A percentile compares a stretch with the other conserved stretches of the same genome.
These are phyloP conservation scores for Drosophila aldrichi DNA, from an alignment of 2,888 invertebrate species.

Conservation along the genomic window DNA sequence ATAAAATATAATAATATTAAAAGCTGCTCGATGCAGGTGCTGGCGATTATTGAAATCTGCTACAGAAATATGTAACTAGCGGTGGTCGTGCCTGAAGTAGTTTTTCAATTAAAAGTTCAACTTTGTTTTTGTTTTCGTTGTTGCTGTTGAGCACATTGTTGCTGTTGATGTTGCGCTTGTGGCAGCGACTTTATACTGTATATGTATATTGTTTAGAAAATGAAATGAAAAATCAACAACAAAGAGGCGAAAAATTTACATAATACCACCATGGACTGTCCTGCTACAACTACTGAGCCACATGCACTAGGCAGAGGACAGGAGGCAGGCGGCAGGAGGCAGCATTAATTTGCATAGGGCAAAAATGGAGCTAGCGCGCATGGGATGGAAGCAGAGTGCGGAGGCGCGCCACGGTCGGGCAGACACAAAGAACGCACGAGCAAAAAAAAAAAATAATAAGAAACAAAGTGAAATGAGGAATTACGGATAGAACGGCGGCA, in stretches of 20 bases:
- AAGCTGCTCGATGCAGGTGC: constrained; percentile 36
- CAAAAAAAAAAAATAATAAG: constrained; percentile 9
- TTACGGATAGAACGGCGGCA: constrained; percentile 36
- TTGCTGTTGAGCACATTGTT: constrained; percentile 38
- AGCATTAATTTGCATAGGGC: constrained; percentile 65
- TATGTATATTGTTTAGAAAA: constrained; percentile 52
- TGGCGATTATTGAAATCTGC: constrained; percentile 41
- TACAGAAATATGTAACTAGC: constrained; percentile 30
- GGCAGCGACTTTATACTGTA: constrained; percentile 18
- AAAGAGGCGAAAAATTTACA: constrained; percentile 54
- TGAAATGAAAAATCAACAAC: constrained; percentile 65
- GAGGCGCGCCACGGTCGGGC: not conserved
- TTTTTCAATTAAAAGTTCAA: constrained; percentile 69
- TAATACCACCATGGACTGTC: constrained; percentile 46
- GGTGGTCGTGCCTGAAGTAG: constrained; percentile 45
- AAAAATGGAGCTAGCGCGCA: constrained; percentile 14
- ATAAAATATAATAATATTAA: too few species aligned
- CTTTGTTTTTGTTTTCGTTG: constrained; percentile 25
- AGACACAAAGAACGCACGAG: constrained; percentile 35
- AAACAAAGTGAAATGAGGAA: constrained; percentile 34
- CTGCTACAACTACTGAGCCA: constrained; percentile 15
- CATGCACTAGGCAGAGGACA: constrained; percentile 2
- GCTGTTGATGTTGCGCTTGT: constrained; percentile 29
- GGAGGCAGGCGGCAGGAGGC: constrained; percentile 10
- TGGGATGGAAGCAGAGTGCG: not conserved